Percentiles rank a stretch among this genome's conserved stretches.
These are phyloP conservation scores for Apamea anceps DNA, from an alignment of 2,888 invertebrate species.

Conservation along the genomic window DNA sequence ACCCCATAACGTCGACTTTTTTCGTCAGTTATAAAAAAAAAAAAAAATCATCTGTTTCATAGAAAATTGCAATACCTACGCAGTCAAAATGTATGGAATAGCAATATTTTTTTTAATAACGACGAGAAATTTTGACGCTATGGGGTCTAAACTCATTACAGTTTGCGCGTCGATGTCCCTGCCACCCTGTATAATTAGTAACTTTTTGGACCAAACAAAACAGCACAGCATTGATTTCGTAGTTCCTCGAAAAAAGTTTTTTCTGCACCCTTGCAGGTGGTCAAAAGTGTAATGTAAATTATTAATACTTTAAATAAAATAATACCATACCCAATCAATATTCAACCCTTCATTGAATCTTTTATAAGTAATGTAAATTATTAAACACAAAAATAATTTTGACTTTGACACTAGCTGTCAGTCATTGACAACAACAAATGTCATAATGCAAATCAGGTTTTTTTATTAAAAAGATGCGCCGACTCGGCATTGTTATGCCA, in stretches of 20 bases:
- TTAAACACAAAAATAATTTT: conserved; percentile 55
- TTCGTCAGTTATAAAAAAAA: too few relatives aligned
- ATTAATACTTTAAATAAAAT: conserved; percentile 26
- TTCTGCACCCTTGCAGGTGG: neutral
- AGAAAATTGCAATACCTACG: too few relatives aligned
- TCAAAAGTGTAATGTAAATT: neutral
- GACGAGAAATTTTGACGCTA: too few relatives aligned
- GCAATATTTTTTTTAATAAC: too few relatives aligned
- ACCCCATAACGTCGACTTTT: too few relatives aligned
- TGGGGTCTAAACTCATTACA: too few relatives aligned
- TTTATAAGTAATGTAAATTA: conserved; percentile 47
- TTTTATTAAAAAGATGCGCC: conserved; percentile 76
- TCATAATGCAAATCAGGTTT: conserved; percentile 78
- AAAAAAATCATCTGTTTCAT: too few relatives aligned
- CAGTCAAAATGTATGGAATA: too few relatives aligned
- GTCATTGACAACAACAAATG: conserved; percentile 72
- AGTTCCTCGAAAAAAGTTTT: neutral
- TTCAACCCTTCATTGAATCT: conserved; percentile 44
- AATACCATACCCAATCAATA: conserved; percentile 48
- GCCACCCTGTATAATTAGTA: too few relatives aligned
- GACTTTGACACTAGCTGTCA: conserved; percentile 69
- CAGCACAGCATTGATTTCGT: neutral
- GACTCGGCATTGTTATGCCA: conserved; percentile 77
- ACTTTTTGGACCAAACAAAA: too few relatives aligned
- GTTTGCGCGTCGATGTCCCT: too few relatives aligned